phyloP scores from a whole-genome alignment of 2,113 vertebrate species.

The Lagopus muta region DNA sequence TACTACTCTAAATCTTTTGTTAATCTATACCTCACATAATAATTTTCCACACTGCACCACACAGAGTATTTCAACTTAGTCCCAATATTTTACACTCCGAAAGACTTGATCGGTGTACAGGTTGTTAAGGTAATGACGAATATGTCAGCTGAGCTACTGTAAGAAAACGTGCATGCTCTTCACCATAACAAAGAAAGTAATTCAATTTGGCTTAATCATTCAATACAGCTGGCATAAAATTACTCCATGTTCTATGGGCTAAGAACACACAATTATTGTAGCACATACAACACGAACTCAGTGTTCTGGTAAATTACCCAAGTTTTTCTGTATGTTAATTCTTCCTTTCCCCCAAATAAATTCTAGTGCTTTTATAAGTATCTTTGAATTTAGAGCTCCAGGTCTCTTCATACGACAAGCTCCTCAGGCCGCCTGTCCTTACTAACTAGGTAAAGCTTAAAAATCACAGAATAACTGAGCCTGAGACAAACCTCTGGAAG shows the following conservation, averaged over 20 bases:
- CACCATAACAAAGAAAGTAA: not conserved
- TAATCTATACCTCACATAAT: not conserved
- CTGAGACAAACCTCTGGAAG: not conserved
- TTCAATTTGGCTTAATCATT: not conserved
- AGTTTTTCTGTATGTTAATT: not conserved
- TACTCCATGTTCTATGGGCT: not conserved
- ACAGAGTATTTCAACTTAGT: not conserved
- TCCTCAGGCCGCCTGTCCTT: not conserved
- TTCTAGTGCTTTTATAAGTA: not conserved
- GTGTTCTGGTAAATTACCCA: not conserved
- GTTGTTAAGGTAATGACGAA: not conserved
- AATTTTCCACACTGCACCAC: not conserved
- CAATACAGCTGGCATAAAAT: not conserved
- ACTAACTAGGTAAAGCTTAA: not conserved
- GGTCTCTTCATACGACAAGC: not conserved
- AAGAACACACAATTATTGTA: not conserved
- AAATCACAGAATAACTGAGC: not conserved
- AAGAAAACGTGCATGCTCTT: not conserved
- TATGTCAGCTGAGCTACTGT: not conserved
- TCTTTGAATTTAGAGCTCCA: not conserved
- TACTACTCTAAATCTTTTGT: not conserved
- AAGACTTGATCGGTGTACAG: accelerated
- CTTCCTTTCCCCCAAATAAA: not conserved
- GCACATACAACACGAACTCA: not conserved
- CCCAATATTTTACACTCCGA: not conserved